Conservation (phyloP, 2,888 invertebrate genomes). For the Acrobasis suavella region DNA sequence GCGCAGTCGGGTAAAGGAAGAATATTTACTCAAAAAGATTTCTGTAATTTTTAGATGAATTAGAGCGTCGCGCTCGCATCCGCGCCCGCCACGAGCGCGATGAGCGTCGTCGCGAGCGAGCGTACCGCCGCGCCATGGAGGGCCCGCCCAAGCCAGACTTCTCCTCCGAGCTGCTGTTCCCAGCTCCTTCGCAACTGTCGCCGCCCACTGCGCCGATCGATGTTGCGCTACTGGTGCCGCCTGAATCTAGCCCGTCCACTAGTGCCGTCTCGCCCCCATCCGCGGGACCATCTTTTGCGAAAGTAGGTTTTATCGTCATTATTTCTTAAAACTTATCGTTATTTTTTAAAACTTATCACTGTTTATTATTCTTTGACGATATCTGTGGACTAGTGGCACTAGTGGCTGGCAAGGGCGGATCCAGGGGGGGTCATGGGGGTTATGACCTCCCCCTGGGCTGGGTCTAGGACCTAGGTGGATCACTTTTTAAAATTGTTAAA, state of each 20-base stretch:
- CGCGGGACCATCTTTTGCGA: slow-evolving; percentile 73
- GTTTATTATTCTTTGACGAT: too few species aligned
- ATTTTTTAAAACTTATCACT: too few species aligned
- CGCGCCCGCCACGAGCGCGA: slow-evolving; percentile 89
- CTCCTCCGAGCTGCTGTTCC: slow-evolving; percentile 74
- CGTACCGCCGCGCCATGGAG: slow-evolving; percentile 88
- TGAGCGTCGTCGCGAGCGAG: slow-evolving; percentile 90
- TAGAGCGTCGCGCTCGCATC: slow-evolving; percentile 86
- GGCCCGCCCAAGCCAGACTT: slow-evolving; percentile 85
- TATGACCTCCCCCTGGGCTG: too few species aligned
- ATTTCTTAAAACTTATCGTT: too few species aligned
- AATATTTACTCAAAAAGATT: too few species aligned
- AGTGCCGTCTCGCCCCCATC: slow-evolving; percentile 47
- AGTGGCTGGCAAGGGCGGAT: too few species aligned
- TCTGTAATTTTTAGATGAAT: slow-evolving; percentile 82
- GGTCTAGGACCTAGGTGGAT: too few species aligned
- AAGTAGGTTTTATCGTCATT: slow-evolving; percentile 46
- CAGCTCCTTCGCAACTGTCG: slow-evolving; percentile 47
- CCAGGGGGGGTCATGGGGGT: too few species aligned
- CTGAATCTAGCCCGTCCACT: slow-evolving; percentile 36
- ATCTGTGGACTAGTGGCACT: too few species aligned
- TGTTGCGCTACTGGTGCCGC: slow-evolving; percentile 34
- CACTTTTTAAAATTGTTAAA: too few species aligned
- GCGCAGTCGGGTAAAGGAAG: too few species aligned
- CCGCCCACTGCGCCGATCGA: slow-evolving; percentile 41